Evolutionary conservation across 2,113 vertebrate genomes (phyloP).

Genomic region (Lepisosteus oculatus): DNA sequence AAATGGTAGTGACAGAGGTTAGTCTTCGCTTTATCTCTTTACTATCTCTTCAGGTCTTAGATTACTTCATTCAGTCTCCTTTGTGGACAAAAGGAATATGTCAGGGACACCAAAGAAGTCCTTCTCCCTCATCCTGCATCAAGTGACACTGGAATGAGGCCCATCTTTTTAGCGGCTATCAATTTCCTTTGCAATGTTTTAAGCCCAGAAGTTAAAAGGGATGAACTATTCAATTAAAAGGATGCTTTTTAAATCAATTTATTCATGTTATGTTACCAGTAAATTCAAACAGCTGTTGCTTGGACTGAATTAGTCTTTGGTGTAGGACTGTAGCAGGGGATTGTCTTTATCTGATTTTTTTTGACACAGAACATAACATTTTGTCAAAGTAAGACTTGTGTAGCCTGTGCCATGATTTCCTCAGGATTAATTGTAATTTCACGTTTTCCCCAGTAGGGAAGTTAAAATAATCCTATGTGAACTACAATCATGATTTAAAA

Average conservation of each 20-base stretch:
- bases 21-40: constrained; percentile 26
- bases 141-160: constrained; percentile 55
- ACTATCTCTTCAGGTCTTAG: constrained; percentile 54
- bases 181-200: constrained; percentile 59
- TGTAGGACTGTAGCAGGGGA: too few species aligned
- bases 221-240: constrained; percentile 37
- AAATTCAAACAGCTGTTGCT: too few species aligned
- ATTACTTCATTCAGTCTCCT: constrained; percentile 53
- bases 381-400: not conserved
- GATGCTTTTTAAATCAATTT: constrained; percentile 21
- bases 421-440: too few species aligned
- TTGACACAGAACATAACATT: too few species aligned
- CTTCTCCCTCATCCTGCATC: constrained; percentile 58
- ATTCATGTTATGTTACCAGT: too few species aligned
- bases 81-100: constrained; percentile 67
- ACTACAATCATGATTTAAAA: too few species aligned
- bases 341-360: too few species aligned
- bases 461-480: too few species aligned
- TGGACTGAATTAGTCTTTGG: too few species aligned
- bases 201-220: constrained; percentile 31
- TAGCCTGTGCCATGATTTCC: too few species aligned
- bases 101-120: constrained; percentile 62
- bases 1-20: constrained; percentile 57
- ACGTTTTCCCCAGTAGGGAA: too few species aligned
- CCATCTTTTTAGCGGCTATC: constrained; percentile 62